A percentile compares a stretch with the other conserved stretches of the same genome.
Evolutionary conservation across 2,113 vertebrate genomes (phyloP).

Genomic region (Neotragus pygmaeus): DNA sequence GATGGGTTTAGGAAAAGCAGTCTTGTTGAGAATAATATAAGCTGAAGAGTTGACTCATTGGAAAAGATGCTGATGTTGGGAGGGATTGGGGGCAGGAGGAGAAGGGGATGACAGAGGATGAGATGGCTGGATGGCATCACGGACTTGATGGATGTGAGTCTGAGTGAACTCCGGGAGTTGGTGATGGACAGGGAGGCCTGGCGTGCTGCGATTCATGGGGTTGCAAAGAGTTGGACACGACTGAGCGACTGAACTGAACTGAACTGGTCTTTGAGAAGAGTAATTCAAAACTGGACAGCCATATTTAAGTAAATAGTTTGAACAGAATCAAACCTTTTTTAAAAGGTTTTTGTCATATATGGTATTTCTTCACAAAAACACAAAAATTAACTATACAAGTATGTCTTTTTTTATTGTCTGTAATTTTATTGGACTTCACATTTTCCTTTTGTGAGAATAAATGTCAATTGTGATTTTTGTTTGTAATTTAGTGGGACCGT

Average conservation of each 20-base stretch:
- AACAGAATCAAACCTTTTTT: slow-evolving; percentile 35
- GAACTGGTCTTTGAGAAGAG: slow-evolving; percentile 3
- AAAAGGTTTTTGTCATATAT: slow-evolving; percentile 8
- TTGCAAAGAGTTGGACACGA: too few species aligned
- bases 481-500: slow-evolving; percentile 55
- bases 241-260: too few species aligned
- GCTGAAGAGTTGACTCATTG: background rate
- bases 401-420: slow-evolving; percentile 28
- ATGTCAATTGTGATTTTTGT: slow-evolving; percentile 50
- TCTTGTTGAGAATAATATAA: slow-evolving; percentile 37
- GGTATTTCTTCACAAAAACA: slow-evolving; percentile 44
- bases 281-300: slow-evolving; percentile 48
- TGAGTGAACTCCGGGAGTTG: too few species aligned
- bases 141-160: too few species aligned
- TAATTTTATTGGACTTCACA: slow-evolving; percentile 47
- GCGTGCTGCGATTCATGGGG: too few species aligned
- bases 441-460: slow-evolving; percentile 54
- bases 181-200: too few species aligned
- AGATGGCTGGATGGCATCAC: too few species aligned
- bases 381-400: slow-evolving; percentile 25
- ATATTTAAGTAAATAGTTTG: slow-evolving; percentile 41
- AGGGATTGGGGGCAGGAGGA: too few species aligned
- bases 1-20: background rate
- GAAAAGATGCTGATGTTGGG: too few species aligned
- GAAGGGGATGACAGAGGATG: too few species aligned